Conservation (phyloP, 2,888 invertebrate species). For the Acanthoscelides obtectus region DNA sequence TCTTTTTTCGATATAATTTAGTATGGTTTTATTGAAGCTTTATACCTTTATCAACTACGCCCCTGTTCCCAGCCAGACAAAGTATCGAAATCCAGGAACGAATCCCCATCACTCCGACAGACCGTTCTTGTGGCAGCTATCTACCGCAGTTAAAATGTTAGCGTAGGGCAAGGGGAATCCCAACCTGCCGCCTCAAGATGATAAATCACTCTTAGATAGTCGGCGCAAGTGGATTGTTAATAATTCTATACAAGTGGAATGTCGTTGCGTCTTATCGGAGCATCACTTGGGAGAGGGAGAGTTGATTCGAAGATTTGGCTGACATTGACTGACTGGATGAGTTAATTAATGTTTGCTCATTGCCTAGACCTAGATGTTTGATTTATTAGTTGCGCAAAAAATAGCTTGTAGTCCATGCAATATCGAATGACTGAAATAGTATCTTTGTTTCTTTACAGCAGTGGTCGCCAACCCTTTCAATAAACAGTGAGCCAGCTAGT, state of each 20-base stretch:
- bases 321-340: not conserved
- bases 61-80: not conserved
- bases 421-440: too few relatives aligned
- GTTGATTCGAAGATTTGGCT: not conserved
- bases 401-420: too few relatives aligned
- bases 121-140: not conserved
- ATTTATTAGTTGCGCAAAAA: too few relatives aligned
- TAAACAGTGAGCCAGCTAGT: too few relatives aligned
- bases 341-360: too few relatives aligned
- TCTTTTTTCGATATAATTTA: too few relatives aligned
- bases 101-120: not conserved
- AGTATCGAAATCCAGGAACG: not conserved
- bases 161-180: not conserved
- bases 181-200: not conserved
- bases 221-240: not conserved
- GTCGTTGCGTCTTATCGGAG: not conserved
- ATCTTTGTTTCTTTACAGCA: too few relatives aligned
- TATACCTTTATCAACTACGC: too few relatives aligned
- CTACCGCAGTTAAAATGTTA: not conserved
- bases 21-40: too few relatives aligned
- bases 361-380: too few relatives aligned
- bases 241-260: not conserved
- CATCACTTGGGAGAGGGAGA: not conserved
- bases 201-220: not conserved
- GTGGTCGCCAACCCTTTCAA: too few relatives aligned